Evolutionary conservation across 1,140 invertebrate species (phyloP).

Genomic region (Druon quercuslanigerum): DNA sequence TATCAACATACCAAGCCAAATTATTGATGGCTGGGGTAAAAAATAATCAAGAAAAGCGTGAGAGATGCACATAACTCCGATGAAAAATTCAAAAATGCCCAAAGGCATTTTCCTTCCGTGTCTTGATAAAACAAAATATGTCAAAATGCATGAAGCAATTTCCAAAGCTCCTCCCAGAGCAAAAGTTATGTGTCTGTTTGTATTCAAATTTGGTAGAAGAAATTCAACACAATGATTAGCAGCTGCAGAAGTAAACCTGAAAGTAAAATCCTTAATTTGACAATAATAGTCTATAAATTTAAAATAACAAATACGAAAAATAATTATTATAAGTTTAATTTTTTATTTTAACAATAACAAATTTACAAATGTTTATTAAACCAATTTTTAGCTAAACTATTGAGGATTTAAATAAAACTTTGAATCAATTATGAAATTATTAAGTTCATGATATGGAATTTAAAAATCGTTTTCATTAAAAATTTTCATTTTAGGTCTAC

Average conservation of each 20-base stretch:
- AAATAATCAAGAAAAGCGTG: slow-evolving; percentile 9
- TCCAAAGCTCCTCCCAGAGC: slow-evolving; percentile 63
- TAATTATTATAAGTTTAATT: no score
- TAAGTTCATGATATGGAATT: no score
- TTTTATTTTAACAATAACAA: no score
- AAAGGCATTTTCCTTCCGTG: slow-evolving; percentile 58
- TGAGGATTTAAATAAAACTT: no score
- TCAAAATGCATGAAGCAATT: slow-evolving; percentile 58
- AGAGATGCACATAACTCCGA: slow-evolving; percentile 60
- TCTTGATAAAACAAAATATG: slow-evolving; percentile 63
- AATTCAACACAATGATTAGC: slow-evolving; percentile 57
- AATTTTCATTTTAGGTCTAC: no score
- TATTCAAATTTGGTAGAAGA: slow-evolving; percentile 56
- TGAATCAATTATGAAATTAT: no score
- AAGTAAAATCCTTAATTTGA: slow-evolving; percentile 14
- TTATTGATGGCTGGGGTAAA: slow-evolving; percentile 4
- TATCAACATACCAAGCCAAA: slow-evolving; percentile 10
- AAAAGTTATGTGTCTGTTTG: slow-evolving; percentile 67
- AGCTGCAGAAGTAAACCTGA: slow-evolving; percentile 66
- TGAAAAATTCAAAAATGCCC: slow-evolving; percentile 53
- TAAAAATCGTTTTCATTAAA: no score
- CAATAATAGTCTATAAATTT: no score
- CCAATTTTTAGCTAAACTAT: no score
- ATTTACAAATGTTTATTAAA: no score
- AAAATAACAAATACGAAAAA: no score